A percentile compares a stretch with the other conserved stretches of the same genome.
Conservation (phyloP, 2,797 vertebrate genomes). For the Pygocentrus nattereri region DNA sequence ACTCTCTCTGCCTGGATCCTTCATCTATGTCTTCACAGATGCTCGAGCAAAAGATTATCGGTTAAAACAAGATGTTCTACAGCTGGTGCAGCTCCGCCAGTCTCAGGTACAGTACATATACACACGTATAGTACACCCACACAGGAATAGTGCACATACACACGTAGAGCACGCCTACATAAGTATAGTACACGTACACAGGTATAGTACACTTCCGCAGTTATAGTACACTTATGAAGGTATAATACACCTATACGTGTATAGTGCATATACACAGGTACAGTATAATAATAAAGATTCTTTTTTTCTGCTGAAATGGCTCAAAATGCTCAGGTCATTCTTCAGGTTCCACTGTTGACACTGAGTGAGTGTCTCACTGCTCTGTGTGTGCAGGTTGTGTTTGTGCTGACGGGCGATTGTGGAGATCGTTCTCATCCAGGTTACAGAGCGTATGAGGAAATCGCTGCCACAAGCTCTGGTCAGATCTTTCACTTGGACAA, state of each 20-base stretch:
- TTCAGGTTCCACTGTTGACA: not conserved
- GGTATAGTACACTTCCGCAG: not conserved
- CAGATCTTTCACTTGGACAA: constrained; percentile 98
- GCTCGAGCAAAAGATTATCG: constrained; percentile 94
- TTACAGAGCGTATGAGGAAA: constrained; percentile 92
- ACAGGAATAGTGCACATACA: not conserved
- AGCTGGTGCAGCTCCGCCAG: constrained; percentile 90
- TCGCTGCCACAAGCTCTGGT: constrained; percentile 92
- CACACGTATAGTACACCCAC: not conserved
- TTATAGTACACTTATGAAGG: no score
- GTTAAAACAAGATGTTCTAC: constrained; percentile 86
- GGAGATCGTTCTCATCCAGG: constrained; percentile 93
- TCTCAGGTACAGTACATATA: constrained; percentile 82
- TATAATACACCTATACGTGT: not conserved
- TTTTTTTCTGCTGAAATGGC: no score
- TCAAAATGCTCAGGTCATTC: not conserved
- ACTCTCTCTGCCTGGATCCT: constrained; percentile 89
- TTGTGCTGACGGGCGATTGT: constrained; percentile 95
- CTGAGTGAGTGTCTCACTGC: not conserved
- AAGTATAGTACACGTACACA: not conserved
- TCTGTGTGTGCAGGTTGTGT: constrained; percentile 85
- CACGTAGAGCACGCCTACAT: not conserved
- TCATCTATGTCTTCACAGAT: constrained; percentile 94
- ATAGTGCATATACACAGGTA: not conserved
- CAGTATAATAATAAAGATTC: no score